Conservation (phyloP, 2,888 invertebrate species). For the Drosophila atripex region DNA sequence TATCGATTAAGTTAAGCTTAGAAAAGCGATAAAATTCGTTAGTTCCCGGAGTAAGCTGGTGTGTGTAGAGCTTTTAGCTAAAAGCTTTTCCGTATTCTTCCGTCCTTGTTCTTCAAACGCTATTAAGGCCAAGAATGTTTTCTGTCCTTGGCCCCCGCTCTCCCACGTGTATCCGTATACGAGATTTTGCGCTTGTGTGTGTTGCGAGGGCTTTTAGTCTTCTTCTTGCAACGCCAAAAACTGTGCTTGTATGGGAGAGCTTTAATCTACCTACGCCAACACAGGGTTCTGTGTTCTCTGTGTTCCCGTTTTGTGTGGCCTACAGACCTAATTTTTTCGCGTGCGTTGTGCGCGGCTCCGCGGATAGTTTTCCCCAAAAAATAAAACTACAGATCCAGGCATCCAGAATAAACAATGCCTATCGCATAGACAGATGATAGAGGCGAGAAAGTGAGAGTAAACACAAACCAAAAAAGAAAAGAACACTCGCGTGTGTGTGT, state of each 20-base stretch:
- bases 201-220: slow-evolving; percentile 27
- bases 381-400: slow-evolving; percentile 36
- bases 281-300: slow-evolving; percentile 71
- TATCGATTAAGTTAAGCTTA: slow-evolving; percentile 4
- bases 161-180: slow-evolving; percentile 31
- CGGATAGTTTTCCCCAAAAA: slow-evolving; percentile 73
- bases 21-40: not conserved
- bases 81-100: slow-evolving; percentile 67
- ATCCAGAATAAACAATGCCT: slow-evolving; percentile 29
- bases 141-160: slow-evolving; percentile 62
- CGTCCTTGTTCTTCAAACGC: slow-evolving; percentile 84
- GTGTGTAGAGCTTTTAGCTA: slow-evolving; percentile 60
- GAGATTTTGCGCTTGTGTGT: slow-evolving; percentile 8
- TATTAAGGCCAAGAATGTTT: slow-evolving; percentile 82
- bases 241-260: slow-evolving; percentile 54
- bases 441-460: slow-evolving; percentile 62
- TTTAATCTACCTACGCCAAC: slow-evolving; percentile 77
- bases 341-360: slow-evolving; percentile 67
- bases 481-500: slow-evolving; percentile 29
- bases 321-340: slow-evolving; percentile 76
- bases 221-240: slow-evolving; percentile 11
- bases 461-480: slow-evolving; percentile 49
- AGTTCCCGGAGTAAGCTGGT: slow-evolving; percentile 5
- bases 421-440: slow-evolving; percentile 20
- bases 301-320: slow-evolving; percentile 79